These are phyloP conservation scores for Dipodomys stephensi DNA, from an alignment of 2,113 vertebrate species.

Conservation along the genomic window DNA sequence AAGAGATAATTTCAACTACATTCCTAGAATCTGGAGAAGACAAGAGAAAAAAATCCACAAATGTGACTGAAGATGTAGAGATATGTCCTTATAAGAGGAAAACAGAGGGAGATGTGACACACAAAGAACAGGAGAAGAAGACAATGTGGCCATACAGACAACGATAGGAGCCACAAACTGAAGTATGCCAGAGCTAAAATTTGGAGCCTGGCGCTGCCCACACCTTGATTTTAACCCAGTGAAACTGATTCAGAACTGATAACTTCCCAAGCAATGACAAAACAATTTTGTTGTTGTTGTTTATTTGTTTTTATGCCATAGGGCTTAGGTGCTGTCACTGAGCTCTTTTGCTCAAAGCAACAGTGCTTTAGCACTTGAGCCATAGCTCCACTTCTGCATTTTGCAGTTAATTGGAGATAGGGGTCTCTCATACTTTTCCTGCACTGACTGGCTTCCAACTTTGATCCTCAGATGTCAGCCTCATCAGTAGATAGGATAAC, in stretches of 20 bases:
- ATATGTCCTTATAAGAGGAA: neutral
- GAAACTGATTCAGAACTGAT: neutral
- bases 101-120: neutral
- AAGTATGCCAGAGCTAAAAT: neutral
- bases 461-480: too few relatives aligned
- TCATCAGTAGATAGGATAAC: too few relatives aligned
- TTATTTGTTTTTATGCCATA: too few relatives aligned
- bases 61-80: constrained; percentile 11
- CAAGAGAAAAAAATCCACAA: neutral
- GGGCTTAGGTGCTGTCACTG: too few relatives aligned
- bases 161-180: neutral
- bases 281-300: neutral
- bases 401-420: too few relatives aligned
- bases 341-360: too few relatives aligned
- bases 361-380: too few relatives aligned
- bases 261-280: neutral
- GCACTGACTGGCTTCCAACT: too few relatives aligned
- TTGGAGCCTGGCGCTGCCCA: neutral
- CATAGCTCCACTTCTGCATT: too few relatives aligned
- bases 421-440: too few relatives aligned
- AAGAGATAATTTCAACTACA: neutral
- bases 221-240: neutral
- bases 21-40: neutral
- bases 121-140: neutral
- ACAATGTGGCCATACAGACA: neutral